Evolutionary conservation across 2,113 vertebrate species (phyloP).

Genomic region (Okapia johnstoni): DNA sequence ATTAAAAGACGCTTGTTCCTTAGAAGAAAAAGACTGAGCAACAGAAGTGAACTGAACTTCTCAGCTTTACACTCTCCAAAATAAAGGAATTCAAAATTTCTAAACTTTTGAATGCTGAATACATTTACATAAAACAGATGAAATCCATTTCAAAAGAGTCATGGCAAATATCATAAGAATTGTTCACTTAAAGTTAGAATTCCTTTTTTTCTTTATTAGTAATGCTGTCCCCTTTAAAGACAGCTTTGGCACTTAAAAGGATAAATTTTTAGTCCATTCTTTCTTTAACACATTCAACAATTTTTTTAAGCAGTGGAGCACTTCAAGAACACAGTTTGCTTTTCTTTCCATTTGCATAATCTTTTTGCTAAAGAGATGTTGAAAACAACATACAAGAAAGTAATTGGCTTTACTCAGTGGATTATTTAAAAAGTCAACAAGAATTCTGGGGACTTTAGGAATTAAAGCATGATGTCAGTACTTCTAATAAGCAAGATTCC

Average conservation of each 20-base stretch:
- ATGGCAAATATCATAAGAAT: background rate
- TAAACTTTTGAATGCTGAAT: background rate
- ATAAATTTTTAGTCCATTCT: background rate
- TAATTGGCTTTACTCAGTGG: background rate
- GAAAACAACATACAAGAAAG: background rate
- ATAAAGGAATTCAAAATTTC: background rate
- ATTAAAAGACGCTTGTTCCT: background rate
- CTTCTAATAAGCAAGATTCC: background rate
- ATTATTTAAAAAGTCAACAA: background rate
- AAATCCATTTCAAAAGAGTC: background rate
- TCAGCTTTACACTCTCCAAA: background rate
- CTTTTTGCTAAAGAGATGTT: background rate
- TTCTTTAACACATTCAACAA: background rate
- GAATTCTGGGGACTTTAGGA: background rate
- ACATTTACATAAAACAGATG: background rate
- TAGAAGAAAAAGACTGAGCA: background rate
- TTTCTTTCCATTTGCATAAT: background rate
- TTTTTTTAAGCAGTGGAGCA: background rate
- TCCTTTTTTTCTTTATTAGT: background rate
- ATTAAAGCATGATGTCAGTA: background rate
- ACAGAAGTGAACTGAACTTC: background rate
- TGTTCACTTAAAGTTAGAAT: background rate
- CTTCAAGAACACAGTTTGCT: background rate
- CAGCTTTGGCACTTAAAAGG: background rate
- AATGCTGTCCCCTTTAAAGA: background rate